Percentiles rank a stretch among this genome's conserved stretches.
Evolutionary conservation across 1,140 invertebrate species (phyloP).

Genomic region (Drosophila ohnishii): DNA sequence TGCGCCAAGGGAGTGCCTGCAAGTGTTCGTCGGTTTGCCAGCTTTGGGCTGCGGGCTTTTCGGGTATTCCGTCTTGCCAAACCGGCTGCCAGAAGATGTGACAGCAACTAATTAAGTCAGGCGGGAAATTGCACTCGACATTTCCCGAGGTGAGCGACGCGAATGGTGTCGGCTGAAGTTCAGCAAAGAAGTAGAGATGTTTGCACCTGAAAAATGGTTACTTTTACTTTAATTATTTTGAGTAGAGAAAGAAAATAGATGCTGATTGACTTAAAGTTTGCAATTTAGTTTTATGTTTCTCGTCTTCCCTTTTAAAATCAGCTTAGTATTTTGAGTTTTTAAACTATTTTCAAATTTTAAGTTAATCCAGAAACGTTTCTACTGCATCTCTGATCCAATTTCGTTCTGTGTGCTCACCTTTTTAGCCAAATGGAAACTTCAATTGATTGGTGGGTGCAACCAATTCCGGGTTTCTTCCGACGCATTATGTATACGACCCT

Average conservation of each 20-base stretch:
- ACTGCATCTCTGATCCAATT: not conserved
- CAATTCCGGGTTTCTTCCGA: conserved; percentile 17
- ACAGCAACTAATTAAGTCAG: conserved; percentile 60
- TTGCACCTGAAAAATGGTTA: conserved; percentile 7
- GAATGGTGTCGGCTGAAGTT: conserved; percentile 26
- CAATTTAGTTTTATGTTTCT: not conserved
- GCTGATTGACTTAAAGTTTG: not conserved
- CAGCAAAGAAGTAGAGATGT: conserved; percentile 16
- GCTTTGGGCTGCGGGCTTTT: conserved; percentile 20
- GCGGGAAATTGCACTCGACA: conserved; percentile 43
- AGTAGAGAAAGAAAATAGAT: not conserved
- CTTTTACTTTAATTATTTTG: conserved; percentile 2
- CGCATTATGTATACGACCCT: conserved; percentile 41
- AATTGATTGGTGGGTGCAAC: conserved; percentile 10
- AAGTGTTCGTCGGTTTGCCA: conserved; percentile 23
- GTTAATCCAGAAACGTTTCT: not conserved
- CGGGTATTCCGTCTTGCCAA: conserved; percentile 26
- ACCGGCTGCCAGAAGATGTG: conserved; percentile 43
- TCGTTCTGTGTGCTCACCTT: not conserved
- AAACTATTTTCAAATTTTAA: not conserved
- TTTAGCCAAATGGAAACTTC: conserved; percentile 1
- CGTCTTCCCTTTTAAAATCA: not conserved
- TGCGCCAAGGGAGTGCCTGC: conserved; percentile 44
- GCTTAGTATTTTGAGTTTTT: not conserved
- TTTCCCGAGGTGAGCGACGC: conserved; percentile 23